Evolutionary conservation across 2,888 invertebrate genomes (phyloP).

Genomic region (Pristionchus mayeri): DNA sequence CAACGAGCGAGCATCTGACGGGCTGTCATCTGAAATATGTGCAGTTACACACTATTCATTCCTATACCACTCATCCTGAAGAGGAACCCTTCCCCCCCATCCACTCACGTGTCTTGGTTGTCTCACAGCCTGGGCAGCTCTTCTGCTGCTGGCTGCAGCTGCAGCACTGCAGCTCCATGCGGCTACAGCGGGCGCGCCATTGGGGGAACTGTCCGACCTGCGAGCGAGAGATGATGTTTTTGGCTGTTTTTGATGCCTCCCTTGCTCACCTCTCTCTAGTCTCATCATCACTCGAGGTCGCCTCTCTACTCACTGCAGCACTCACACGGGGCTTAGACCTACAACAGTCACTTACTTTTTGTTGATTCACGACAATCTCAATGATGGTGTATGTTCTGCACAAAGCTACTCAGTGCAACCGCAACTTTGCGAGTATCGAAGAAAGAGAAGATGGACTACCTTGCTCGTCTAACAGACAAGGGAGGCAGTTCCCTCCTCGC

Average conservation of each 20-base stretch:
- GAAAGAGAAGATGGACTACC: not conserved
- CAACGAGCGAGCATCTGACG: slow-evolving; percentile 50
- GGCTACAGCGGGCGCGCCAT: not conserved
- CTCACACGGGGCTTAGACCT: slow-evolving; percentile 40
- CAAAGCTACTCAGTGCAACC: not conserved
- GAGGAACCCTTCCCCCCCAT: not conserved
- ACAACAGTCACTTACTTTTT: not conserved
- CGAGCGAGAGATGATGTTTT: no score
- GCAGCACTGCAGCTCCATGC: not conserved
- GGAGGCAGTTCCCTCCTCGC: not conserved
- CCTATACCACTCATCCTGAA: not conserved
- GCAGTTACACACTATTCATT: not conserved
- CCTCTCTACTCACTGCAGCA: slow-evolving; percentile 46
- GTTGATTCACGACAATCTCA: no score
- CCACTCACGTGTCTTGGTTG: slow-evolving; percentile 46
- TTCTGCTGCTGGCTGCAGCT: slow-evolving; percentile 16
- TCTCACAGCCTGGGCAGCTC: slow-evolving; percentile 31
- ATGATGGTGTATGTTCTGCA: no score
- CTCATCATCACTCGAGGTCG: slow-evolving; percentile 49
- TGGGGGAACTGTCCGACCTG: slow-evolving; percentile 12
- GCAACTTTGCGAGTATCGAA: not conserved
- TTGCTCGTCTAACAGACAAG: slow-evolving; percentile 35
- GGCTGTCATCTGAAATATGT: not conserved
- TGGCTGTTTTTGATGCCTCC: no score
- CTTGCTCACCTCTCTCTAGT: slow-evolving; percentile 20